A percentile compares a stretch with the other conserved stretches of the same genome.
Evolutionary conservation across 2,888 invertebrate species (phyloP).

Genomic region (Rotaria magnacalcarata): DNA sequence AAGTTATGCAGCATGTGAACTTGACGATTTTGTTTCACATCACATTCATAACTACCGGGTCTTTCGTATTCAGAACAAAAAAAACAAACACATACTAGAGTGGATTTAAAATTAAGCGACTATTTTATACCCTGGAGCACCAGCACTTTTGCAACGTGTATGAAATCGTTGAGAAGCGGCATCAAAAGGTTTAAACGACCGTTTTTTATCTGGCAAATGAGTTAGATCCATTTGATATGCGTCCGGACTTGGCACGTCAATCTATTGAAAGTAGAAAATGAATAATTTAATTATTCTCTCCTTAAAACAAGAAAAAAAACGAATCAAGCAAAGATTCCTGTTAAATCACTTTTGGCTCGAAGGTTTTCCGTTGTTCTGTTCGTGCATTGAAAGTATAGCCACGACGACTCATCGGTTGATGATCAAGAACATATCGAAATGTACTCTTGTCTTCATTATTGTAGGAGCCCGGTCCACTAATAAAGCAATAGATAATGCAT

Average conservation of each 20-base stretch:
- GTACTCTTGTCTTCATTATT: conserved; percentile 58
- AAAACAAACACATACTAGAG: conserved; percentile 35
- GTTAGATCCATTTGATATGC: conserved; percentile 36
- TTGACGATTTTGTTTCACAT: conserved; percentile 52
- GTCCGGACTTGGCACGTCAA: conserved; percentile 37
- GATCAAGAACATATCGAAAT: conserved; percentile 53
- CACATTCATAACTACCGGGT: conserved; percentile 56
- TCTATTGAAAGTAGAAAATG: neutral
- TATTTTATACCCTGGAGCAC: conserved; percentile 53
- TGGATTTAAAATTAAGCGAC: neutral
- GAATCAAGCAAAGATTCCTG: neutral
- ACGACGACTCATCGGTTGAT: conserved; percentile 54
- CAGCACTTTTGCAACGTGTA: neutral
- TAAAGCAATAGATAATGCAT: conserved; percentile 2
- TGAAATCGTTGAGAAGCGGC: conserved; percentile 34
- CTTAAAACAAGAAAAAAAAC: neutral
- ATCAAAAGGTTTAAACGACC: conserved; percentile 41
- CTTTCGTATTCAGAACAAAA: conserved; percentile 49
- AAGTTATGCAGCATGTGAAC: conserved; percentile 59
- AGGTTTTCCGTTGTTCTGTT: conserved; percentile 50
- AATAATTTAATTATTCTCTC: neutral
- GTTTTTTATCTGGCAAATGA: neutral
- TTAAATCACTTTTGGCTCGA: conserved; percentile 27
- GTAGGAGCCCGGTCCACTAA: conserved; percentile 56
- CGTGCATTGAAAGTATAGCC: conserved; percentile 58